Evolutionary conservation across 2,888 invertebrate species (phyloP), one percentile per base, ranked within the genome.

Genomic region (Lobophora halterata): DNA sequence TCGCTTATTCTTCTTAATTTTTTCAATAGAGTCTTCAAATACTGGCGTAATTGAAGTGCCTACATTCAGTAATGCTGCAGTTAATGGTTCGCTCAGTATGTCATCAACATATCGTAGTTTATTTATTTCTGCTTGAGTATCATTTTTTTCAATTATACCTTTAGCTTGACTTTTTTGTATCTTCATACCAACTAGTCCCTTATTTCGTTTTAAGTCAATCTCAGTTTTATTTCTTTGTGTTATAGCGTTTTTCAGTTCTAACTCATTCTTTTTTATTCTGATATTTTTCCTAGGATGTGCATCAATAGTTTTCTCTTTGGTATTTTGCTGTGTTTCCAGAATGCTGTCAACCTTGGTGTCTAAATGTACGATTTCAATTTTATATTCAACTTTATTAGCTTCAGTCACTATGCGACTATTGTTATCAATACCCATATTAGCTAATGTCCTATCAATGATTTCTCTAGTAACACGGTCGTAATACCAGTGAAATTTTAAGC

Each of bases 151-250:
- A 11, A 14, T 17, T 28, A 20, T 17, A 11, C 16, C 1, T 1
- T 20, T 26, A 23, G 3, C 28, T 47, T 9, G 9, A 7, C 9
- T 29, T 29, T 13, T n/a, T 25, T 33, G 53, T 28, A 72, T 52
- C 53, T 55, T 71, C 40, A 75, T 48, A 5, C 74, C 75, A 10
- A 74, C 33, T 12, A 72, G 53, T 8, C 75, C 74, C 46, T 14
- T 49, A 39, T 74, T 75, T 35, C 53, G 65, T 46, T 67, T 71
- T 6, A 65, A 58, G 49, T 74, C 61, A 5, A 74, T 21, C 36
- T 50, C 31, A n/a, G 18, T 11, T 3, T 17, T n/a, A 41, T 60
- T 44, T 25, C 45, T 58, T 7, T 41, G 12, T 1, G 31, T 46
- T 5, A 57, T 8, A n/a, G 59, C 55, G 27, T 14, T 49, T 29